phyloP scores from a whole-genome alignment of 1,140 invertebrate genomes.

The Leptonema lineaticorne region DNA sequence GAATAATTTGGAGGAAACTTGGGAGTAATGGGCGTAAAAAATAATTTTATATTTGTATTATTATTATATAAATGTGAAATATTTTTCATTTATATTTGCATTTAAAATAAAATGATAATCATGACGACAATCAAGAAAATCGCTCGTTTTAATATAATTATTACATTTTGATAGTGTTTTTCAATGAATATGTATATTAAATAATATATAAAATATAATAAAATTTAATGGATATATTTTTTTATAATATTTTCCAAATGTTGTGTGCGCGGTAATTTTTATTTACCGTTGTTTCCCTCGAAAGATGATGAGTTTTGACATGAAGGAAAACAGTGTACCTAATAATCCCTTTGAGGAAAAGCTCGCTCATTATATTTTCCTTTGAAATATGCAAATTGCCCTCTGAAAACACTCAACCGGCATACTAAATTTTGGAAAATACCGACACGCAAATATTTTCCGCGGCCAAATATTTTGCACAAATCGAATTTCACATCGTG shows the following conservation, averaged over 20 bases:
- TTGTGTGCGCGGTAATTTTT: no score
- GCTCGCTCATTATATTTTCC: constrained; percentile 31
- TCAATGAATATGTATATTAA: no score
- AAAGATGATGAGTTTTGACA: constrained; percentile 14
- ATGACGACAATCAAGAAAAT: no score
- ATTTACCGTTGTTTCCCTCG: not conserved
- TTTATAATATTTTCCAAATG: no score
- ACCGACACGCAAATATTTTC: constrained; percentile 14
- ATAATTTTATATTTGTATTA: no score
- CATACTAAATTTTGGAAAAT: constrained; percentile 12
- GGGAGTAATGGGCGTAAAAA: not conserved
- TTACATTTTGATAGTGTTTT: no score
- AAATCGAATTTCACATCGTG: constrained; percentile 13
- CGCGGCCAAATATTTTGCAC: constrained; percentile 5
- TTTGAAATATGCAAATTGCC: constrained; percentile 21
- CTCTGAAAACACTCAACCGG: not conserved
- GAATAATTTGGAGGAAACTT: constrained; percentile 4
- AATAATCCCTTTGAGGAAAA: constrained; percentile 26
- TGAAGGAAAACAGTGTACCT: constrained; percentile 28
- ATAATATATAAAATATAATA: no score
- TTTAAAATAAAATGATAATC: no score
- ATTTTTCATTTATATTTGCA: no score
- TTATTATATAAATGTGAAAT: no score
- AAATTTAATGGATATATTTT: no score
- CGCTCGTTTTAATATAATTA: no score